Base-by-base conservation (phyloP, 2,888 invertebrate species). In the Strigamia maritima region DNA sequence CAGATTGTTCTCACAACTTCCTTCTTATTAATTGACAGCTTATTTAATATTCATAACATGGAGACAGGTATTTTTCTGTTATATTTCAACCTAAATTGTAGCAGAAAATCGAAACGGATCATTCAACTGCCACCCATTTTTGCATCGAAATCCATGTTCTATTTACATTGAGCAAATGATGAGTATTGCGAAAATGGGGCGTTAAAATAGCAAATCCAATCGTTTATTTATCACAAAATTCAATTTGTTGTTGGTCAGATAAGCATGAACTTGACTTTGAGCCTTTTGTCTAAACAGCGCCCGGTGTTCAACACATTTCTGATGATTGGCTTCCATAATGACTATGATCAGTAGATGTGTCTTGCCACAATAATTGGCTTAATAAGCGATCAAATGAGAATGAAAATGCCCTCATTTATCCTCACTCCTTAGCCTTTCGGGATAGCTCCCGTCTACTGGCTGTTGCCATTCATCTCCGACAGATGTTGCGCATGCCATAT, bases 41-140 rank as follows among this genome's bases (percentile, higher is more conserved):
- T n/a, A 19, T 60, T 60, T 19, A 60, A 60, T 60, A 60, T 60
- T 60, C 60, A 60, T 60, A 60, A 60, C 19, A 10, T 60, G 60
- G 60, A 60, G 60, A 60, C 60, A 60, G 60, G 60, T 60, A 60
- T 60, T 60, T 60, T 60, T 60, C 60, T 60, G 60, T 60, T 60
- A 7, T 44, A 60, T 60, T 60, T 60, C 60, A 60, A 60, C n/a
- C 22, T 60, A 60, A 54, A 60, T 2, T 24, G 60, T 19, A 24
- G 60, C 60, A 60, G 60, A 60, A 60, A 60, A 60, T 60, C 60
- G 60, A 60, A 60, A 19, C 19, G n/a, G 49, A 60, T 22, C 24
- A 19, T 22, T 60, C 60, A 60, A 60, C 60, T 22, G 7, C 60
- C 60, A 60, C 60, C 60, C 60, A 60, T 60, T 60, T 31, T 60